Conservation (phyloP, 2,113 vertebrate species). For the Lamprotornis superbus region DNA sequence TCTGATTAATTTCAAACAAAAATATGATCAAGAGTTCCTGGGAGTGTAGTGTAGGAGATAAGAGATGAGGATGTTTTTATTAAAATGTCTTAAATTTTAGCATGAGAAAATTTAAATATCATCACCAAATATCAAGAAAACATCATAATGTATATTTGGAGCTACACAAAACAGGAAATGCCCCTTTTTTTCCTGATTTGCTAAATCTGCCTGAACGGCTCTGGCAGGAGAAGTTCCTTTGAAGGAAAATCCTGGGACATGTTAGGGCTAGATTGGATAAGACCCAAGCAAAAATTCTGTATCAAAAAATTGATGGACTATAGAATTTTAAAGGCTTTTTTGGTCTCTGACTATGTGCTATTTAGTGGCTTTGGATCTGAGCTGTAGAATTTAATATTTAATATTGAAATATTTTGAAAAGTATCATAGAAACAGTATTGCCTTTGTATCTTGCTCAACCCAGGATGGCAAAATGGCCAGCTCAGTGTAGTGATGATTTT, state of each 20-base stretch:
- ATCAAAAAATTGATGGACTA: background rate
- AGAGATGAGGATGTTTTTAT: background rate
- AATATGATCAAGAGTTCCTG: background rate
- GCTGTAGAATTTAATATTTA: conserved; percentile 17
- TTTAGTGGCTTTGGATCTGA: background rate
- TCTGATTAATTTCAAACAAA: background rate
- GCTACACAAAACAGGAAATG: background rate
- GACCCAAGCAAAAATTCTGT: conserved; percentile 19
- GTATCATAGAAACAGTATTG: background rate
- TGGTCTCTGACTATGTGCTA: background rate
- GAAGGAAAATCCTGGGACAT: conserved; percentile 2
- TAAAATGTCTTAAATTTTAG: background rate
- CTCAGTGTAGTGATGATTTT: background rate
- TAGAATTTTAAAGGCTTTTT: background rate
- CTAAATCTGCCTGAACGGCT: background rate
- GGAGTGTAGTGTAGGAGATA: background rate
- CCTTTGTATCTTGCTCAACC: background rate
- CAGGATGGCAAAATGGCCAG: background rate
- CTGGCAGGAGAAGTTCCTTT: background rate
- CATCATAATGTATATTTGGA: background rate
- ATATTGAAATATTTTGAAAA: conserved; percentile 24
- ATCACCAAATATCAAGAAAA: background rate
- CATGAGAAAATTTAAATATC: background rate
- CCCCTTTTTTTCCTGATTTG: background rate
- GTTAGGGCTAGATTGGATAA: background rate